Conservation (phyloP, 2,888 invertebrate species). For the Himalopsyche tibetana region DNA sequence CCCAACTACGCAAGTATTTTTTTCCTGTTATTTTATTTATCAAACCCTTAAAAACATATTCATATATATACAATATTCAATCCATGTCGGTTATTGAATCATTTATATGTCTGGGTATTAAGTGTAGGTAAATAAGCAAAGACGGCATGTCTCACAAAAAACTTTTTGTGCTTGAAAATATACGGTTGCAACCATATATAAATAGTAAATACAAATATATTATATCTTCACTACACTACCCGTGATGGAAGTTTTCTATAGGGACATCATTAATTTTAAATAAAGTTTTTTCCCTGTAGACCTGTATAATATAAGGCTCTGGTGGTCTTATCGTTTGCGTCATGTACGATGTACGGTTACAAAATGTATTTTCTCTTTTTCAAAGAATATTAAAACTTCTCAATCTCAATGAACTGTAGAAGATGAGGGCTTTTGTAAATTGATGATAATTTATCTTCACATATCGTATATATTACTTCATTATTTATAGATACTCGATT, state of each 20-base stretch:
- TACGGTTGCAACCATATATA: background rate
- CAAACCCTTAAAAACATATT: too few species aligned
- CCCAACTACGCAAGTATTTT: too few species aligned
- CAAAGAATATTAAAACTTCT: constrained; percentile 27
- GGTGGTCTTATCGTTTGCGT: constrained; percentile 18
- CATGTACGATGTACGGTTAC: constrained; percentile 10
- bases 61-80: too few species aligned
- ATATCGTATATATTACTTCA: too few species aligned
- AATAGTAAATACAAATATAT: constrained; percentile 16
- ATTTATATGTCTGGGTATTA: too few species aligned
- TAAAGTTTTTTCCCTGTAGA: constrained; percentile 22
- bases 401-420: background rate
- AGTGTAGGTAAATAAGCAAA: too few species aligned
- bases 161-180: background rate
- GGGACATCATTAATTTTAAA: constrained; percentile 35
- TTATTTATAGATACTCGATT: too few species aligned
- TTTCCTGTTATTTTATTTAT: too few species aligned
- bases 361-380: background rate
- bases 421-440: background rate
- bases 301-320: constrained; percentile 16
- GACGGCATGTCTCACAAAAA: background rate
- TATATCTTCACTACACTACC: background rate
- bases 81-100: too few species aligned
- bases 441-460: background rate
- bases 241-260: background rate